phyloP scores from a whole-genome alignment of 2,797 vertebrate genomes.

The Sebastes flavidus region DNA sequence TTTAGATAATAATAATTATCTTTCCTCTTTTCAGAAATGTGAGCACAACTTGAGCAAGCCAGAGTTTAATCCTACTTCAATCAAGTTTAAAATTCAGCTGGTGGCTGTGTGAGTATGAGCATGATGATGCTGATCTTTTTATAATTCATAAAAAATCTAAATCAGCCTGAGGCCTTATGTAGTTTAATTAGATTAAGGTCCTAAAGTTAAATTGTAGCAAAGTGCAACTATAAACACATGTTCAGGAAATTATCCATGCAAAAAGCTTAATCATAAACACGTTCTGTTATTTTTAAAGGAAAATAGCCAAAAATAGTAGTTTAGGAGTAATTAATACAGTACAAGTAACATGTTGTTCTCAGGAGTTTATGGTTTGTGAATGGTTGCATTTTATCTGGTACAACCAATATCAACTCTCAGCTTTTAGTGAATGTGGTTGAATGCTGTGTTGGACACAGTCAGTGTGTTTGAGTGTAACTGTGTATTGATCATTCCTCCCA shows the following conservation, averaged over 20 bases:
- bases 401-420: neutral
- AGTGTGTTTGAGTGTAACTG: neutral
- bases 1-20: neutral
- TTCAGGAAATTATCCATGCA: conserved; percentile 11
- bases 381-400: neutral
- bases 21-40: conserved; percentile 87
- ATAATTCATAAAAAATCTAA: neutral
- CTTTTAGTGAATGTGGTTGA: neutral
- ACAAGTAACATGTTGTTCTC: neutral
- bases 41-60: conserved; percentile 99
- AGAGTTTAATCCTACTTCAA: conserved; percentile 98
- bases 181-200: conserved; percentile 15
- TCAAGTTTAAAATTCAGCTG: conserved; percentile 99
- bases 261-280: neutral
- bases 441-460: neutral
- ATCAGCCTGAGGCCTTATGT: conserved; percentile 7
- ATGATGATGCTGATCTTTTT: neutral
- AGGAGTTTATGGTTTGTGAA: neutral
- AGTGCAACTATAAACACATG: neutral
- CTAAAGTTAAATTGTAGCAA: neutral
- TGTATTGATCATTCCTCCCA: conserved; percentile 15
- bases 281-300: neutral
- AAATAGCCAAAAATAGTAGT: neutral
- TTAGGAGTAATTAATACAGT: neutral
- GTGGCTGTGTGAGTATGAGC: conserved; percentile 94